Percentiles rank a stretch among this genome's conserved stretches.
phyloP scores from a whole-genome alignment of 2,888 invertebrate genomes.

The Furcula furcula region DNA sequence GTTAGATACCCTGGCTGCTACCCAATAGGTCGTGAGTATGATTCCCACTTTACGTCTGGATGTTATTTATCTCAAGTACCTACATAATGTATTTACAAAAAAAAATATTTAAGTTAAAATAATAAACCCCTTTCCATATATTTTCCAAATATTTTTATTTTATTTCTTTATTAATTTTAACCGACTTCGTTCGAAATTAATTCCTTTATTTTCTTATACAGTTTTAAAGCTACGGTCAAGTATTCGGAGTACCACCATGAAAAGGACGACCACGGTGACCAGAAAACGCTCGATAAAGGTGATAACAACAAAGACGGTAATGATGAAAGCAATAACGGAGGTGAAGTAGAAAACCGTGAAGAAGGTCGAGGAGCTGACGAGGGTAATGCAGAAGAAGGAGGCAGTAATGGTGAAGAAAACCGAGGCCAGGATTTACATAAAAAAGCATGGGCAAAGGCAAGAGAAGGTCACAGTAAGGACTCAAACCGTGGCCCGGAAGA shows the following conservation, averaged over 20 bases:
- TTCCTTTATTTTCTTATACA: slow-evolving; percentile 11
- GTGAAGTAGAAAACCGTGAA: slow-evolving; percentile 5
- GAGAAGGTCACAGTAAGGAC: slow-evolving; percentile 4
- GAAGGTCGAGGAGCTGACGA: slow-evolving; percentile 2
- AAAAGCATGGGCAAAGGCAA: neutral
- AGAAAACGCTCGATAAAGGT: slow-evolving; percentile 1
- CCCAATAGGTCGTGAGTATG: no score
- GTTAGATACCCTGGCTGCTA: no score
- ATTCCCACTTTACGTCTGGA: no score
- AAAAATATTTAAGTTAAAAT: no score
- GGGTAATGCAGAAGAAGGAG: slow-evolving; percentile 6
- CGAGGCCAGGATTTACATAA: neutral
- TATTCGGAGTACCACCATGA: slow-evolving; percentile 33
- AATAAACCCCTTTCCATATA: no score
- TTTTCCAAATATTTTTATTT: no score
- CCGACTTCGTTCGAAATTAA: no score
- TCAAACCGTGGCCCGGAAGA: slow-evolving; percentile 5
- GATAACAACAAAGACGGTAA: neutral
- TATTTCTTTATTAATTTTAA: no score
- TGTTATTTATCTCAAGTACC: no score
- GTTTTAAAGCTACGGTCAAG: slow-evolving; percentile 38
- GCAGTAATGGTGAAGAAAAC: slow-evolving; percentile 6
- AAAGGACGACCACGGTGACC: slow-evolving; percentile 11
- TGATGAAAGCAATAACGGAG: slow-evolving; percentile 9
- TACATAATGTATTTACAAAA: no score